A percentile compares a stretch with the other conserved stretches of the same genome.
These are phyloP conservation scores for Gobionotothen gibberifrons DNA, from an alignment of 2,797 vertebrate genomes.

Conservation along the genomic window DNA sequence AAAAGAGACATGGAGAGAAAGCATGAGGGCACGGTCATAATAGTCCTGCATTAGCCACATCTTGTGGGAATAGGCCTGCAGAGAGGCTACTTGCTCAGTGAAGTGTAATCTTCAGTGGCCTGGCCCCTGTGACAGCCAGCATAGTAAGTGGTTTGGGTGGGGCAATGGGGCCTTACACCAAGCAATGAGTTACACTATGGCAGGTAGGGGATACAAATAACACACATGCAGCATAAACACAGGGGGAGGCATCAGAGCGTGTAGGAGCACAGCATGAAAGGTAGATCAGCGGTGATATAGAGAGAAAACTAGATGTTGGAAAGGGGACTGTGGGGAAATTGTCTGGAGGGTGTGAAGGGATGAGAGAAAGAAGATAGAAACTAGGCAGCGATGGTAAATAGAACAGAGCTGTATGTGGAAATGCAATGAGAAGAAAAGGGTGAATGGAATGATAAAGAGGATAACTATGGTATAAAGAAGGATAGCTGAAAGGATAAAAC, in stretches of 20 bases:
- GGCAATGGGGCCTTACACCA: constrained; percentile 63
- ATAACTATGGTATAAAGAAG: constrained; percentile 49
- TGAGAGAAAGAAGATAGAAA: constrained; percentile 66
- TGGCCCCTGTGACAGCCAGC: constrained; percentile 67
- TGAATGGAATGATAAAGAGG: constrained; percentile 60
- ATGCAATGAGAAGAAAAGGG: constrained; percentile 50
- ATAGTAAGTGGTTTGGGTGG: constrained; percentile 73
- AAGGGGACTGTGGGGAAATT: constrained; percentile 76
- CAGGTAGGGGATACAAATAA: constrained; percentile 81
- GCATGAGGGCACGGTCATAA: constrained; percentile 59
- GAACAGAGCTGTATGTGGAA: constrained; percentile 59
- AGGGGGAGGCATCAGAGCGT: constrained; percentile 74
- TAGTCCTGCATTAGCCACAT: constrained; percentile 70
- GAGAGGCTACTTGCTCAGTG: constrained; percentile 74
- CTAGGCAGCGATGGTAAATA: constrained; percentile 68
- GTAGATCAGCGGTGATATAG: constrained; percentile 75
- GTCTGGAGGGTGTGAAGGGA: constrained; percentile 71
- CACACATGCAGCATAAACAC: constrained; percentile 78
- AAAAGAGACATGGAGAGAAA: constrained; percentile 50
- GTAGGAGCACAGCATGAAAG: constrained; percentile 76
- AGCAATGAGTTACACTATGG: constrained; percentile 69
- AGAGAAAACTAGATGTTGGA: constrained; percentile 79
- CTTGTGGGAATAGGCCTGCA: constrained; percentile 67
- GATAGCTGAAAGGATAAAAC: constrained; percentile 48
- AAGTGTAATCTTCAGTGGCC: constrained; percentile 75